Conservation (phyloP, 2,113 vertebrate species). For the Stigmatopora argus region DNA sequence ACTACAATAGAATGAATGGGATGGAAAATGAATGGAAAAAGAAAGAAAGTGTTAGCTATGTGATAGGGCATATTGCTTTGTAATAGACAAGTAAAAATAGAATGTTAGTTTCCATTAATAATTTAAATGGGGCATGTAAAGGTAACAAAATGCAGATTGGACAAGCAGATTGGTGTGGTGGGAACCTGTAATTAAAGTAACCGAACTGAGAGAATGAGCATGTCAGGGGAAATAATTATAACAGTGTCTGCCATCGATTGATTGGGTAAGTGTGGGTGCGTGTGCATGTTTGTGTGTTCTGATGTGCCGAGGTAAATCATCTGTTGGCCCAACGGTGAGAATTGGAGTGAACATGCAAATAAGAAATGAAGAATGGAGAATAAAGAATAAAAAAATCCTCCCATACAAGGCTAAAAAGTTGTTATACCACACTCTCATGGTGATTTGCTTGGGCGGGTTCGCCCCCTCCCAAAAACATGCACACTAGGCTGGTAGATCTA, state of each 20-base stretch:
- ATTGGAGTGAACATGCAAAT: not conserved
- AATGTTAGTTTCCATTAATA: not conserved
- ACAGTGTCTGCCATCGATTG: slow-evolving; percentile 30
- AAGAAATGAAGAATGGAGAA: not conserved
- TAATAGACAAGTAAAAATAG: not conserved
- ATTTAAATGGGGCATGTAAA: not conserved
- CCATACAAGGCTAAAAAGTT: not conserved
- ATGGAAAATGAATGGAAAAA: too few species aligned
- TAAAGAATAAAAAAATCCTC: not conserved
- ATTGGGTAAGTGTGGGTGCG: slow-evolving; percentile 5
- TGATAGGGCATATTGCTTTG: not conserved
- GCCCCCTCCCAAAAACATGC: too few species aligned
- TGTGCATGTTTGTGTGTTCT: slow-evolving; percentile 1
- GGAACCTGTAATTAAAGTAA: slow-evolving; percentile 8
- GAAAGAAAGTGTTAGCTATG: too few species aligned
- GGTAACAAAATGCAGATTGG: not conserved
- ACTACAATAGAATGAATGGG: too few species aligned
- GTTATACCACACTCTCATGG: too few species aligned
- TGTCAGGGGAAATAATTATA: slow-evolving; percentile 39
- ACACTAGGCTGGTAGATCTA: too few species aligned
- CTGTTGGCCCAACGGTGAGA: not conserved
- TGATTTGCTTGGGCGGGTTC: too few species aligned
- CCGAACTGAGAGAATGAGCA: slow-evolving; percentile 24
- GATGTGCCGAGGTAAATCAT: not conserved
- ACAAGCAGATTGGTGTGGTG: not conserved